These are phyloP conservation scores for Falco naumanni DNA, from an alignment of 2,797 vertebrate species.

Conservation along the genomic window DNA sequence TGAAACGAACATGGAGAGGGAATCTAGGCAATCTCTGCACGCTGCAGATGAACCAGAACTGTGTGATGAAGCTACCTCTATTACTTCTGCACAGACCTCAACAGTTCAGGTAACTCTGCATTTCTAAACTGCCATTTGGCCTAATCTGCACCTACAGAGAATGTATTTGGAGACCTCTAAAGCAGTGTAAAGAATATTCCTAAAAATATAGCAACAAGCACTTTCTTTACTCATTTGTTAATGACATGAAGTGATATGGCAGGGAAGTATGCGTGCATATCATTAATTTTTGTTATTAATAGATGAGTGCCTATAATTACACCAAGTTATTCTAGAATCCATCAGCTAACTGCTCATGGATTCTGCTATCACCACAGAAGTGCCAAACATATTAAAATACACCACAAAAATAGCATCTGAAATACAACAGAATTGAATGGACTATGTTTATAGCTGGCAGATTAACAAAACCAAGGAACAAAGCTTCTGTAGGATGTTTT, in stretches of 20 bases:
- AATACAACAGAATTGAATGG: constrained; percentile 36
- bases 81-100: not conserved
- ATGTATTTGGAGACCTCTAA: not conserved
- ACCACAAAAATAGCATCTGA: constrained; percentile 27
- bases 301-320: constrained; percentile 27
- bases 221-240: not conserved
- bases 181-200: not conserved
- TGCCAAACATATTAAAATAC: constrained; percentile 24
- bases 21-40: not conserved
- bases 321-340: not conserved
- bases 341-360: constrained; percentile 9
- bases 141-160: not conserved
- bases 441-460: constrained; percentile 59
- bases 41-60: not conserved
- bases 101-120: not conserved
- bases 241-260: not conserved
- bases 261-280: not conserved
- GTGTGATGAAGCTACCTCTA: not conserved
- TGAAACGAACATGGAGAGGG: not conserved
- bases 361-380: constrained; percentile 1
- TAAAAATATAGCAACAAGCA: not conserved
- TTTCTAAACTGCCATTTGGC: not conserved
- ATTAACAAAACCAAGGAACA: constrained; percentile 55
- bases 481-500: constrained; percentile 53
- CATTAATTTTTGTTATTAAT: constrained; percentile 18